Evolutionary conservation across 2,113 vertebrate genomes (phyloP).

Genomic region (Tyto alba): DNA sequence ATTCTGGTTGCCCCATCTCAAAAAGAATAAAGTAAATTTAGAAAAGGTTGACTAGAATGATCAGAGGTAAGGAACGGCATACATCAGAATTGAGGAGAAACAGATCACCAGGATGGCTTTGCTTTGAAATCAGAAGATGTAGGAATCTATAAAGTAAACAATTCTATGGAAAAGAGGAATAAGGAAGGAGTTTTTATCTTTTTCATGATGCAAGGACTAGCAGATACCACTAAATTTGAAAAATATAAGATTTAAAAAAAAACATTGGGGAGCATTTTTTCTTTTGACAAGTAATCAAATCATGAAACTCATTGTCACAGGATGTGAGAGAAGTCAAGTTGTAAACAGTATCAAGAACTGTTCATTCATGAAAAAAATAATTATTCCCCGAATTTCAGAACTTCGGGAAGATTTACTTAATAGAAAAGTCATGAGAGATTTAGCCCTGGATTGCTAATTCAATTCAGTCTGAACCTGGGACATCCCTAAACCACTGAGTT

Average conservation of each 20-base stretch:
- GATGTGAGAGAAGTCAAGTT: neutral
- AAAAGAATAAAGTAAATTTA: neutral
- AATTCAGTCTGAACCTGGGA: neutral
- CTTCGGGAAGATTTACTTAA: neutral
- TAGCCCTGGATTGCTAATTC: neutral
- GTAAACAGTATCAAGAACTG: neutral
- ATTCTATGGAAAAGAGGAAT: neutral
- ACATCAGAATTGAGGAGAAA: neutral
- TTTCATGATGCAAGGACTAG: neutral
- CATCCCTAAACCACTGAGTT: neutral
- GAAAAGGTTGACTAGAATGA: neutral
- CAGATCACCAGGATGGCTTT: neutral
- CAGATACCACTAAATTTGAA: neutral
- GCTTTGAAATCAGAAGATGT: neutral
- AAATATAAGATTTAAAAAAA: neutral
- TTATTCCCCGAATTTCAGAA: neutral
- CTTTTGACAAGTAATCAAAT: neutral
- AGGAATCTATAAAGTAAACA: neutral
- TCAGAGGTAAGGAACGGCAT: neutral
- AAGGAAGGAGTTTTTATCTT: rapidly evolving
- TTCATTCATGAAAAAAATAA: neutral
- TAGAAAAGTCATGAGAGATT: neutral
- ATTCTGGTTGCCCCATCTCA: neutral
- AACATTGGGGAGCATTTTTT: neutral
- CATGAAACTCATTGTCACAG: neutral